A percentile compares a stretch with the other conserved stretches of the same genome.
Evolutionary conservation across 2,797 vertebrate genomes (phyloP).

Genomic region (Podarcis lilfordi): DNA sequence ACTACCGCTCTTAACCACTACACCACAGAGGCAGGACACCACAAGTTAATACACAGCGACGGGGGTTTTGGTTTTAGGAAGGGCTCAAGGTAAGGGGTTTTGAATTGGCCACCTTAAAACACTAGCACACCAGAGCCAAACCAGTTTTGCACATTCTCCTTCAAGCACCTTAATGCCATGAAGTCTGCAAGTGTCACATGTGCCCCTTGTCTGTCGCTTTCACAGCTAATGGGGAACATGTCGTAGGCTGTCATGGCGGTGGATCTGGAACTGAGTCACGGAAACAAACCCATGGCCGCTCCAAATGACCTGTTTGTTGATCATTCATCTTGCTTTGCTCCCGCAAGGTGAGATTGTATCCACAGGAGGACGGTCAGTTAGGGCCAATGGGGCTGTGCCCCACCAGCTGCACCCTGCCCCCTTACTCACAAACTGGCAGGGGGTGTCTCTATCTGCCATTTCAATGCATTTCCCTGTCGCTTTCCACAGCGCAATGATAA

Average conservation of each 20-base stretch:
- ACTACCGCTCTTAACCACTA: no score
- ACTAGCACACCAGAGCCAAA: neutral
- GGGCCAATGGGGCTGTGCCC: no score
- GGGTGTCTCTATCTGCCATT: no score
- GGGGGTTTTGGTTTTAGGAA: neutral
- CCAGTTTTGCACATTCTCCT: accelerated
- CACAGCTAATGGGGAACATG: neutral
- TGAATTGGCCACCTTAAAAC: neutral
- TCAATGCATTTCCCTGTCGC: no score
- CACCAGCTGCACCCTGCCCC: no score
- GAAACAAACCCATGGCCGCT: neutral
- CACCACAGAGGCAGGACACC: no score
- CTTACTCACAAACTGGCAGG: no score
- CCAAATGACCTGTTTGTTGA: no score
- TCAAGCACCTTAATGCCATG: neutral
- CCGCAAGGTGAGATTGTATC: no score
- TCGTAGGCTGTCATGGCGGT: neutral
- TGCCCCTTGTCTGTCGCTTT: neutral
- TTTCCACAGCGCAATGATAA: no score
- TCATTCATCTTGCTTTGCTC: no score
- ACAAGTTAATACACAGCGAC: neutral
- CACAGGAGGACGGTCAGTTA: no score
- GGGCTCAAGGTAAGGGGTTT: neutral
- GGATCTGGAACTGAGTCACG: neutral
- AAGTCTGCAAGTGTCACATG: neutral